Conservation (phyloP, 2,888 invertebrate genomes). For the Steinernema carpocapsae region DNA sequence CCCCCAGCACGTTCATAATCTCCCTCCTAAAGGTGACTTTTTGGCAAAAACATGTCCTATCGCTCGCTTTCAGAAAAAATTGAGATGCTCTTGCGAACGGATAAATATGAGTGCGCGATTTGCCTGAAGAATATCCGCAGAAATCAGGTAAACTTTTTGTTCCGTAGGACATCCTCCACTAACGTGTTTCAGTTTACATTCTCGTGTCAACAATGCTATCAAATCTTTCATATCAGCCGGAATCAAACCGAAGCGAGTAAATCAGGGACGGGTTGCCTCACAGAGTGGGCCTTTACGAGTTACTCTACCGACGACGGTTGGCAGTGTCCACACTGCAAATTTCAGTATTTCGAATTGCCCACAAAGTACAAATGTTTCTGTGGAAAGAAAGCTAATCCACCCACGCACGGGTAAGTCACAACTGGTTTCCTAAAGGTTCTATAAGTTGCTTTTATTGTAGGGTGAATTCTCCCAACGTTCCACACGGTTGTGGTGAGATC, state of each 20-base stretch:
- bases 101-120: constrained; percentile 21
- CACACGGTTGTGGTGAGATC: constrained; percentile 88
- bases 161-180: too few species aligned
- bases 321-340: constrained; percentile 96
- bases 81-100: constrained; percentile 5
- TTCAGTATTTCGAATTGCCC: constrained; percentile 79
- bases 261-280: constrained; percentile 75
- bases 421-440: background rate
- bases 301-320: constrained; percentile 73
- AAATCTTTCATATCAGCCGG: constrained; percentile 83
- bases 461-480: constrained; percentile 73
- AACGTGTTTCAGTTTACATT: background rate
- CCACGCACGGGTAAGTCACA: constrained; percentile 69
- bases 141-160: background rate
- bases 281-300: constrained; percentile 80
- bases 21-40: background rate
- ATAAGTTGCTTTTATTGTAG: too few species aligned
- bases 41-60: too few species aligned
- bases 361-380: constrained; percentile 88
- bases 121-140: background rate
- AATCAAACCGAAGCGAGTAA: constrained; percentile 1
- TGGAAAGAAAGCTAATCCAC: constrained; percentile 80
- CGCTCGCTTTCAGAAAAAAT: too few species aligned
- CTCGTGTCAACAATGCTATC: constrained; percentile 83
- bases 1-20: background rate